Conservation (phyloP, 2,797 vertebrate species). For the Pseudochromis fuscus region DNA sequence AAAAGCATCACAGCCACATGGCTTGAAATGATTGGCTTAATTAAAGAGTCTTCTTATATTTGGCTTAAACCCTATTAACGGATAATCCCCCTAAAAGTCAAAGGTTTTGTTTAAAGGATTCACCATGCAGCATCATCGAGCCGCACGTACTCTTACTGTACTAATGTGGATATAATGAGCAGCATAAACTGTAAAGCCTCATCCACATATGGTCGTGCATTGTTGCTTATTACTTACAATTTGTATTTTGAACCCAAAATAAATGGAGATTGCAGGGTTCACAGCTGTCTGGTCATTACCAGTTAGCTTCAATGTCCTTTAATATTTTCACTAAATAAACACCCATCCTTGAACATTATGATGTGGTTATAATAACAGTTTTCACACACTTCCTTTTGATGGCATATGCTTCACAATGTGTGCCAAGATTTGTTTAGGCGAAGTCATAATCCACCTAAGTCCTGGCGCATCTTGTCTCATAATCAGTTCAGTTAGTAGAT, state of each 20-base stretch:
- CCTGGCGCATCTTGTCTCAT: background rate
- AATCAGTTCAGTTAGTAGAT: background rate
- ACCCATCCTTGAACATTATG: background rate
- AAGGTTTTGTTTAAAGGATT: conserved; percentile 67
- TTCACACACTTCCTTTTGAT: background rate
- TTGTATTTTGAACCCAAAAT: background rate
- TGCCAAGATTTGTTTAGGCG: background rate
- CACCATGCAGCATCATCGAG: conserved; percentile 21
- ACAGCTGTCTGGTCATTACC: background rate
- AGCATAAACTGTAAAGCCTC: background rate
- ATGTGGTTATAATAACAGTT: background rate
- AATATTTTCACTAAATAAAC: background rate
- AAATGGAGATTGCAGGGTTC: background rate
- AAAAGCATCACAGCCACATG: conserved; percentile 57
- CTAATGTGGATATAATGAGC: conserved; percentile 4
- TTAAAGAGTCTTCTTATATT: conserved; percentile 67
- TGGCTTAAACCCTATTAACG: conserved; percentile 72
- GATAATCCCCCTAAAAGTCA: conserved; percentile 72
- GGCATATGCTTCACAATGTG: background rate
- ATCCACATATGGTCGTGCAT: background rate
- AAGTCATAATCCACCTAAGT: too few species aligned
- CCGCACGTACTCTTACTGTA: background rate
- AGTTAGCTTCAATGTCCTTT: background rate
- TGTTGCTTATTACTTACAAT: background rate
- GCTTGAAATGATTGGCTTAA: conserved; percentile 68